These are phyloP conservation scores for Tetramorium alpestre DNA, from an alignment of 1,140 invertebrate genomes.

Conservation along the genomic window DNA sequence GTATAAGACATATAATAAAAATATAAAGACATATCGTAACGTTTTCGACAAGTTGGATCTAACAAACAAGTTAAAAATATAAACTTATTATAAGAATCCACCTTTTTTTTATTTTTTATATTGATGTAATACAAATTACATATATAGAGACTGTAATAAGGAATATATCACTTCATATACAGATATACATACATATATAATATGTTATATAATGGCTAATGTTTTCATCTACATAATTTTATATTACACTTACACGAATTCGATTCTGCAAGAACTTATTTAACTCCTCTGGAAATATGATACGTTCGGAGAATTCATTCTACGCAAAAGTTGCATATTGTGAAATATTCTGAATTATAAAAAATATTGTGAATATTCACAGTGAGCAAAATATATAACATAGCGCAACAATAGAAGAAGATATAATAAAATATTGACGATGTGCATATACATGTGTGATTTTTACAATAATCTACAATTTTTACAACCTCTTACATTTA, in stretches of 20 bases:
- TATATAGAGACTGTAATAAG: no score
- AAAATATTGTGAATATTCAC: neutral
- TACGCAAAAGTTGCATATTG: conserved; percentile 21
- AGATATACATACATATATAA: no score
- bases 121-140: neutral
- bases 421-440: conserved; percentile 9
- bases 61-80: neutral
- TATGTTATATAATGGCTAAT: no score
- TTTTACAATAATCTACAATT: no score
- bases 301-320: conserved; percentile 66
- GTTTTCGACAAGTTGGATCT: neutral
- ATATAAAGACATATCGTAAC: neutral
- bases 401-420: neutral
- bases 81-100: neutral
- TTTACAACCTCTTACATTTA: no score
- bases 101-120: neutral
- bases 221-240: no score
- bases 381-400: neutral
- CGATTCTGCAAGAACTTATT: conserved; percentile 78
- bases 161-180: neutral
- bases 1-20: no score
- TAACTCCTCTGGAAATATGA: conserved; percentile 79
- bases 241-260: conserved; percentile 74
- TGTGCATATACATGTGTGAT: no score
- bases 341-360: no score